Base-by-base conservation (phyloP, 2,797 vertebrate genomes). In the Cercopithecus neglectus region DNA sequence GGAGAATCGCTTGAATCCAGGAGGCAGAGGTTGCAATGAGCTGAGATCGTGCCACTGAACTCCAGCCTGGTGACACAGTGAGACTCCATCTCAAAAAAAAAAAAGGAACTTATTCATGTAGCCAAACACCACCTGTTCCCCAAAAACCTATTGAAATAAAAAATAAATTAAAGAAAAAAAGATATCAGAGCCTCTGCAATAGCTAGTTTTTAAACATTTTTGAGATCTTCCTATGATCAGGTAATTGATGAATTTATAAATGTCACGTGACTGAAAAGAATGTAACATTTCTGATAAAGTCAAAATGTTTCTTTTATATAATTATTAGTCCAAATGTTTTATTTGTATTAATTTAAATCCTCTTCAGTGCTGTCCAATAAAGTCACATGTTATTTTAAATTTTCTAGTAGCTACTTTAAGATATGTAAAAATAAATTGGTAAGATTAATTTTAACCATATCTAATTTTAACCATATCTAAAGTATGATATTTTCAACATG, bases 211-310 rank as follows among this genome's bases (percentile, higher is more conserved):
- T 16, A 94, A 80, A 75, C 8, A 70, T 75, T 76, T 89, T 50
- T 70, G 59, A 75, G 41, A 80, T 81, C 78, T 79, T 92, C 28
- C 14, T 80, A 26, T 55, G 57, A 14, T 64, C 78, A 81, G 36
- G 19, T 78, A 83, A 90, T 59, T 53, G 53, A 95, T 72, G 26
- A 44, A 95, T 94, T 84, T 86, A 48, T 72, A 85, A 76, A 81
- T 50, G 41, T 41, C 41, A 21, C 46, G 79, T 28, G 46, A 55
- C 41, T 33, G 50, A 61, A 91, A 67, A 91, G 80, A 93, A 75
- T 41, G 22, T 46, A 48, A 41, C 92, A 59, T 82, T 22, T 95
- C 70, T 8, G n/a, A 48, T 36, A 75, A 61, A 55, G 70, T 67
- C 46, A 83, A 83, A 89, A 86, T 78, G 10, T 17, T 84, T 14